Percentiles rank a stretch among this genome's conserved stretches.
Evolutionary conservation across 2,113 vertebrate genomes (phyloP).

Genomic region (Pithys albifrons): DNA sequence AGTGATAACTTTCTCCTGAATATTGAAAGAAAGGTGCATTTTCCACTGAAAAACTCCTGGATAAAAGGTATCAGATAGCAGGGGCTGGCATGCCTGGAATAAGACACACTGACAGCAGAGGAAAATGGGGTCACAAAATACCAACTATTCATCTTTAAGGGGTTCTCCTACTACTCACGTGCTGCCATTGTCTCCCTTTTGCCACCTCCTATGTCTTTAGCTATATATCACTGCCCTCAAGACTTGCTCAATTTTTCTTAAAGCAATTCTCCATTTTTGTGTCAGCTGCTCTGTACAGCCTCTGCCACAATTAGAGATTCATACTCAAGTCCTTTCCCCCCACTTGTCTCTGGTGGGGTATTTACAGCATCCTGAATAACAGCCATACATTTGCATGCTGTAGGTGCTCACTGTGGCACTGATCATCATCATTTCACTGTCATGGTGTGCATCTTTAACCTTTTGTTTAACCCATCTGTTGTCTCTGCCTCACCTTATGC

Average conservation of each 20-base stretch:
- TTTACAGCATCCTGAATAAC: not conserved
- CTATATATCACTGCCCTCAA: not conserved
- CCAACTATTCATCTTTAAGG: not conserved
- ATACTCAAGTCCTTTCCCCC: not conserved
- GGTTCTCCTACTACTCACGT: not conserved
- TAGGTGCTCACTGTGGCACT: not conserved
- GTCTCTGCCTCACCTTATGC: slow-evolving; percentile 13
- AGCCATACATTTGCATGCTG: not conserved
- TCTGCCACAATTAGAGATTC: not conserved
- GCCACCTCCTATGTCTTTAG: not conserved
- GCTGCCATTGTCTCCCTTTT: not conserved
- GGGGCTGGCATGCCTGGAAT: not conserved
- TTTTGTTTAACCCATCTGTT: not conserved
- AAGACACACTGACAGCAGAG: not conserved
- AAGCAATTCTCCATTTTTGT: not conserved
- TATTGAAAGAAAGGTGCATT: not conserved
- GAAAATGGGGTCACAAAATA: not conserved
- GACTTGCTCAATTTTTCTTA: not conserved
- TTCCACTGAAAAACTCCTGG: not conserved
- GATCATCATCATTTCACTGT: not conserved
- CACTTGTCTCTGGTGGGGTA: not conserved
- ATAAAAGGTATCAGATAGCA: not conserved
- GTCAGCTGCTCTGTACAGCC: not conserved
- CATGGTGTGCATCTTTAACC: not conserved
- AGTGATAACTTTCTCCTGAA: slow-evolving; percentile 6